A percentile compares a stretch with the other conserved stretches of the same genome.
phyloP scores from a whole-genome alignment of 2,113 vertebrate species.

The Erythrocercus mccallii region DNA sequence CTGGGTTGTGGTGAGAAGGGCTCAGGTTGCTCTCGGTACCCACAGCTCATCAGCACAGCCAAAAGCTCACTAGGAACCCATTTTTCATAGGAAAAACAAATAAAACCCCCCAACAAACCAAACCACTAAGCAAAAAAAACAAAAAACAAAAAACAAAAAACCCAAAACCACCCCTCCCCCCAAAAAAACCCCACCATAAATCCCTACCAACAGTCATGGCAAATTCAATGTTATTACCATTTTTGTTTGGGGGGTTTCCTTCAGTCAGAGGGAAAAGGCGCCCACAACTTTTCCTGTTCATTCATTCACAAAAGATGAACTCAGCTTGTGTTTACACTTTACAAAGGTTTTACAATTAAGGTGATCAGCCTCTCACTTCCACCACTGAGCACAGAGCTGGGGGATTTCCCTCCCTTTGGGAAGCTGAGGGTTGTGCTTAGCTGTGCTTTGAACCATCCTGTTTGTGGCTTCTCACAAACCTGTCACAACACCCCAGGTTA shows the following conservation, averaged over 20 bases:
- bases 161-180: neutral
- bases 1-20: neutral
- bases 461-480: neutral
- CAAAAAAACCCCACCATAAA: neutral
- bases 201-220: neutral
- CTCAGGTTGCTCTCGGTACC: rapidly evolving
- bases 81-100: neutral
- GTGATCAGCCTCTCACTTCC: neutral
- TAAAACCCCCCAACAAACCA: rapidly evolving
- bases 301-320: neutral
- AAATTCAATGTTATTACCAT: neutral
- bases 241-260: neutral
- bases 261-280: neutral
- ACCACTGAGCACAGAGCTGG: neutral
- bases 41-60: neutral
- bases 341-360: neutral
- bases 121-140: neutral
- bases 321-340: neutral
- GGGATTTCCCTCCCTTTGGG: neutral
- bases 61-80: neutral
- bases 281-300: neutral
- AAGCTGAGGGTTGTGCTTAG: neutral
- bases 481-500: neutral
- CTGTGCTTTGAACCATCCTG: neutral
- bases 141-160: neutral